phyloP scores from a whole-genome alignment of 2,113 vertebrate genomes.

The Pseudopipra pipra region DNA sequence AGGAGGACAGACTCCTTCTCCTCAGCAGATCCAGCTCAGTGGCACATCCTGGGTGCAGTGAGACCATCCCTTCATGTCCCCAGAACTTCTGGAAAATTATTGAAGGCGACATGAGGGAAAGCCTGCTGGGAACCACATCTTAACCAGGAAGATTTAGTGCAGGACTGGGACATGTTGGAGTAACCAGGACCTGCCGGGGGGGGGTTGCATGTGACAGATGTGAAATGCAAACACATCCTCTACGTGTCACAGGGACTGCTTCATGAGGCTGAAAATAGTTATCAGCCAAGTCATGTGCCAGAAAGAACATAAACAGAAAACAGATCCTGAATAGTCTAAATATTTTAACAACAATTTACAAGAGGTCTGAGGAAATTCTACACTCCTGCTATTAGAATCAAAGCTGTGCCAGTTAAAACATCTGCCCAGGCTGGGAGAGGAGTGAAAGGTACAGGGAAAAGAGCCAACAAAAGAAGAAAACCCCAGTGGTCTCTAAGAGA shows the following conservation, averaged over 20 bases:
- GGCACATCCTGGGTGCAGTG: not conserved
- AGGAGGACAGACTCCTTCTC: not conserved
- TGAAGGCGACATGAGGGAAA: not conserved
- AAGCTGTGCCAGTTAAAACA: not conserved
- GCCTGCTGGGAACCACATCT: not conserved
- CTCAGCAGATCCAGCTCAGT: not conserved
- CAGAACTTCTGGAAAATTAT: not conserved
- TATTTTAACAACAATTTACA: not conserved
- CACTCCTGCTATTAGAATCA: not conserved
- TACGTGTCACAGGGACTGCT: not conserved
- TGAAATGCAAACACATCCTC: not conserved
- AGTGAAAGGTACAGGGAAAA: not conserved
- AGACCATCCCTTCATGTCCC: not conserved
- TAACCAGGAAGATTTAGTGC: not conserved
- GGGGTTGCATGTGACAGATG: fast-evolving
- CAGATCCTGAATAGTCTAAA: not conserved
- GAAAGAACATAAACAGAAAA: not conserved
- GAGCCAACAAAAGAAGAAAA: not conserved
- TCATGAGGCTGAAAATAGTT: not conserved
- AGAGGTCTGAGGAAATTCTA: not conserved
- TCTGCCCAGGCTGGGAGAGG: not conserved
- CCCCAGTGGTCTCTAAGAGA: not conserved
- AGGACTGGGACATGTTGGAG: not conserved
- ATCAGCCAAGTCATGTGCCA: not conserved
- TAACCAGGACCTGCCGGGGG: not conserved